Conservation (phyloP, 2,797 vertebrate genomes). For the Anableps anableps region DNA sequence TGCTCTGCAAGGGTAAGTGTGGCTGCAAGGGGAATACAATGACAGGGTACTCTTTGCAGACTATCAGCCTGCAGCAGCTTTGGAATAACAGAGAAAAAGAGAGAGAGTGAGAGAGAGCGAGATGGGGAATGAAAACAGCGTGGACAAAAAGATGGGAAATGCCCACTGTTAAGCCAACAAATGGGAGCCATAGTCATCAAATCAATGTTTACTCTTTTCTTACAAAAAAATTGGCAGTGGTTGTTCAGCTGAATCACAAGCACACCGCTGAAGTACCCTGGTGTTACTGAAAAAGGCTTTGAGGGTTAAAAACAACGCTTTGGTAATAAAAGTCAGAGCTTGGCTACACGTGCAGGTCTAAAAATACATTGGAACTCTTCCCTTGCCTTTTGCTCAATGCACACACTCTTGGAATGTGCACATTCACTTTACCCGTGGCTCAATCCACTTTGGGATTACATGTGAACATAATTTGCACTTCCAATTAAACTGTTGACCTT, state of each 20-base stretch:
- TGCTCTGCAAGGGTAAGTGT: constrained; percentile 62
- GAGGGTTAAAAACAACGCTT: constrained; percentile 55
- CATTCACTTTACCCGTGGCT: constrained; percentile 79
- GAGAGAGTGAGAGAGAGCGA: background rate
- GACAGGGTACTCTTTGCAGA: constrained; percentile 63
- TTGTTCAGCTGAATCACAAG: constrained; percentile 38
- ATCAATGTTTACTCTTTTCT: constrained; percentile 74
- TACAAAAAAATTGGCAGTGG: constrained; percentile 60
- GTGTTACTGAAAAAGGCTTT: constrained; percentile 38
- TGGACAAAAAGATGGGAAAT: constrained; percentile 33
- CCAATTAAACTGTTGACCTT: constrained; percentile 95
- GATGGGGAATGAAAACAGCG: constrained; percentile 13
- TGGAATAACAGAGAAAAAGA: background rate
- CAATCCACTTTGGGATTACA: constrained; percentile 90
- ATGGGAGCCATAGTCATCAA: constrained; percentile 61
- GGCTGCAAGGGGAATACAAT: constrained; percentile 58
- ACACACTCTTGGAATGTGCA: constrained; percentile 75
- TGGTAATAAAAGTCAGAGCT: constrained; percentile 68
- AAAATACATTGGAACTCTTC: constrained; percentile 66
- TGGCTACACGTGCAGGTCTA: constrained; percentile 70
- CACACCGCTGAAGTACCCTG: constrained; percentile 40
- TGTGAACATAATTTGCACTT: constrained; percentile 91
- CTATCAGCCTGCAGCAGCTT: constrained; percentile 32
- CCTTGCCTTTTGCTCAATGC: constrained; percentile 53
- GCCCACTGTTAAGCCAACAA: constrained; percentile 57